A percentile compares a stretch with the other conserved stretches of the same genome.
Evolutionary conservation across 2,888 invertebrate genomes (phyloP).

Genomic region (Lobophora halterata): DNA sequence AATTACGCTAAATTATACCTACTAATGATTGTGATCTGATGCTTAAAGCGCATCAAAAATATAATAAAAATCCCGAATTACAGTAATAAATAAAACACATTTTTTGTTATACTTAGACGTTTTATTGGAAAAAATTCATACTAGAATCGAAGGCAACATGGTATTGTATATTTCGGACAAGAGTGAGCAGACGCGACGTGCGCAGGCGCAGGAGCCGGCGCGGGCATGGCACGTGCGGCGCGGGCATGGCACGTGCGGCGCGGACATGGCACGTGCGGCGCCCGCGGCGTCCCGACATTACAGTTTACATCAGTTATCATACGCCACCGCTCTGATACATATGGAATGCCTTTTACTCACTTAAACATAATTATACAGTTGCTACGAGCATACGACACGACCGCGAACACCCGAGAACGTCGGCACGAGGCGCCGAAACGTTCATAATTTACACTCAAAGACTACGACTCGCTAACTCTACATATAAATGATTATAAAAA

Average conservation of each 20-base stretch:
- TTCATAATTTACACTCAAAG: constrained; percentile 60
- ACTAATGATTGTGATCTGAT: too few relatives aligned
- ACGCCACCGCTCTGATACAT: constrained; percentile 70
- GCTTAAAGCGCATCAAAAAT: too few relatives aligned
- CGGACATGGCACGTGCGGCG: too few relatives aligned
- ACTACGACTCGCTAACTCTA: constrained; percentile 65
- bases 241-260: constrained; percentile 5
- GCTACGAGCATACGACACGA: constrained; percentile 65
- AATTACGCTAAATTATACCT: too few relatives aligned
- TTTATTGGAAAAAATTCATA: constrained; percentile 79
- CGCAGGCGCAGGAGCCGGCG: constrained; percentile 32
- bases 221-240: constrained; percentile 23
- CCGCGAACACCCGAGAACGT: too few relatives aligned
- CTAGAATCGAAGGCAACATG: constrained; percentile 80
- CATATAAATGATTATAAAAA: constrained; percentile 79
- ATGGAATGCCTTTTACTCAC: constrained; percentile 78
- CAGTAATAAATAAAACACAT: constrained; percentile 56
- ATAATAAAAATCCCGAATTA: too few relatives aligned
- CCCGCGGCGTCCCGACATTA: too few relatives aligned
- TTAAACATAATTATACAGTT: constrained; percentile 69
- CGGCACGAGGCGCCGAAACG: too few relatives aligned
- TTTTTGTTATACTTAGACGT: constrained; percentile 70
- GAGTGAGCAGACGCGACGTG: constrained; percentile 44
- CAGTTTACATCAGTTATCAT: too few relatives aligned
- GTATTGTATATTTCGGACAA: constrained; percentile 75